Conservation (phyloP, 2,113 vertebrate species). For the Spheniscus mendiculus region DNA sequence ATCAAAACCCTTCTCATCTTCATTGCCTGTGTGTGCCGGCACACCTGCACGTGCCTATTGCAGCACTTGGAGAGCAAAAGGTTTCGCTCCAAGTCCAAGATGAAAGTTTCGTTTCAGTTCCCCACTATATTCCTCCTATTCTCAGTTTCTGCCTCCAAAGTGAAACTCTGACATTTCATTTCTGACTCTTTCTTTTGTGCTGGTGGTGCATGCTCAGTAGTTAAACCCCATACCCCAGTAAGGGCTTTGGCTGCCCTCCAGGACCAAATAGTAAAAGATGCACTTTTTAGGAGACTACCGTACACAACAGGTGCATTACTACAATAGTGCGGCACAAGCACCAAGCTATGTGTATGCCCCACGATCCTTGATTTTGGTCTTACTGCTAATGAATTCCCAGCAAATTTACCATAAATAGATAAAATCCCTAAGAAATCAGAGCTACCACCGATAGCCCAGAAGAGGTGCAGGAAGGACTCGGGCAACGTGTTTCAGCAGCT, state of each 20-base stretch:
- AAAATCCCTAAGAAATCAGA: not conserved
- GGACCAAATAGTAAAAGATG: not conserved
- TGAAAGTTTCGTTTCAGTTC: not conserved
- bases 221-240: not conserved
- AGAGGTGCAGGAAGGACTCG: not conserved
- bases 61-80: not conserved
- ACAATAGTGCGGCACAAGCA: not conserved
- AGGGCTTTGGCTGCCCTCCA: not conserved
- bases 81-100: not conserved
- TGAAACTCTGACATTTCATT: not conserved
- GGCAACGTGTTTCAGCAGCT: not conserved
- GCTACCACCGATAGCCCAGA: not conserved
- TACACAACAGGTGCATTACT: not conserved
- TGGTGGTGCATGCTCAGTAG: not conserved
- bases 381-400: not conserved
- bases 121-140: not conserved
- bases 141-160: not conserved
- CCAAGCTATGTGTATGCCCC: rapidly evolving
- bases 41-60: too few species aligned
- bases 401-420: not conserved
- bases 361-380: not conserved
- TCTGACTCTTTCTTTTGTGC: not conserved
- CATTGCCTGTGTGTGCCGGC: not conserved
- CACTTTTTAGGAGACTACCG: not conserved
- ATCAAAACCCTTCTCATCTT: not conserved